Evolutionary conservation across 2,888 invertebrate species (phyloP).

Genomic region (Trichopoda pennipes): DNA sequence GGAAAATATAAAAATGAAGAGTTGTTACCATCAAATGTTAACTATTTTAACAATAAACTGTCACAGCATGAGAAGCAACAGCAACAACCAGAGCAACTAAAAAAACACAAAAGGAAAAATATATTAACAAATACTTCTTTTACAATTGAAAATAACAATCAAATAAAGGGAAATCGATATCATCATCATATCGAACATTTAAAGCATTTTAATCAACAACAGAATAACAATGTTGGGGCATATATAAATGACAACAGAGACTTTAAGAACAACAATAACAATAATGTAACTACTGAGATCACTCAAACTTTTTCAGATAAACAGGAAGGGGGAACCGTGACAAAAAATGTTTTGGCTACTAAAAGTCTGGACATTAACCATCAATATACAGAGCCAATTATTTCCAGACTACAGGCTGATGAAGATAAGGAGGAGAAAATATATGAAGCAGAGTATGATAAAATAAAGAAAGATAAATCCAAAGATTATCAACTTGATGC

Average conservation of each 20-base stretch:
- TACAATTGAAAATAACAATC: constrained; percentile 18
- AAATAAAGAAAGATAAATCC: constrained; percentile 4
- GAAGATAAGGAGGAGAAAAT: neutral
- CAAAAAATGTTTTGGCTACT: neutral
- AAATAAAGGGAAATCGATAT: constrained; percentile 16
- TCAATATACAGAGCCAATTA: neutral
- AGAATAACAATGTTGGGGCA: neutral
- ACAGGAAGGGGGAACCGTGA: neutral
- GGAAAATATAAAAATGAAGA: neutral
- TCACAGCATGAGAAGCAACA: constrained; percentile 3
- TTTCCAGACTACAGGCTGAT: constrained; percentile 19
- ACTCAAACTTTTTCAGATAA: neutral
- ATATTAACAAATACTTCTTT: constrained; percentile 36
- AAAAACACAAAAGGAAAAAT: constrained; percentile 48
- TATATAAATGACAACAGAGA: neutral
- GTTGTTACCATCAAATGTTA: constrained; percentile 26
- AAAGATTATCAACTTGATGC: constrained; percentile 63
- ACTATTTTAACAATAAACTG: constrained; percentile 4
- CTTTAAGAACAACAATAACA: neutral
- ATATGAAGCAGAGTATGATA: neutral
- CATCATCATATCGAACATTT: constrained; percentile 9
- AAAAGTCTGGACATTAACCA: constrained; percentile 22
- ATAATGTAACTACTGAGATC: constrained; percentile 14
- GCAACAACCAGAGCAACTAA: constrained; percentile 3
- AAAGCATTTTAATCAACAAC: neutral